These are phyloP conservation scores for Drosophila bifasciata DNA, from an alignment of 1,140 invertebrate genomes.

Conservation along the genomic window DNA sequence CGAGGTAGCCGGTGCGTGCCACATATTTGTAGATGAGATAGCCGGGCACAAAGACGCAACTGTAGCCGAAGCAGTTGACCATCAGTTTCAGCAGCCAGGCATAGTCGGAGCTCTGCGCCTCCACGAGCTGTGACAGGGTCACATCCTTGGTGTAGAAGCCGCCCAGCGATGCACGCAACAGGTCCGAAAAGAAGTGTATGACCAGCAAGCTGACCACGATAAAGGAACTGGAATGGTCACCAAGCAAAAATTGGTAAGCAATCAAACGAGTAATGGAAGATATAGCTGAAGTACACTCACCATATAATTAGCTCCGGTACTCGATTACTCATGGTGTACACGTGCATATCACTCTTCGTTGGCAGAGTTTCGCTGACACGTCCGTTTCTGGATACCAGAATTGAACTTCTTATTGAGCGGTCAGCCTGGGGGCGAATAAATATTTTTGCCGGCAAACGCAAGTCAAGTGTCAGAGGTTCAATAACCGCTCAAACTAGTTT, in stretches of 20 bases:
- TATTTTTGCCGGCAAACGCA: constrained; percentile 44
- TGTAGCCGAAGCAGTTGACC: constrained; percentile 95
- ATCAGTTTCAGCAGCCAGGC: constrained; percentile 91
- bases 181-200: constrained; percentile 79
- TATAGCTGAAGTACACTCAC: constrained; percentile 24
- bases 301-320: constrained; percentile 76
- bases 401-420: constrained; percentile 31
- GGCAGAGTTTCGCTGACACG: constrained; percentile 6
- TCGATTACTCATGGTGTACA: constrained; percentile 63
- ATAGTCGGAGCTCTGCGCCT: constrained; percentile 84
- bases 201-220: constrained; percentile 71
- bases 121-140: constrained; percentile 79
- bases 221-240: constrained; percentile 52
- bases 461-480: constrained; percentile 78
- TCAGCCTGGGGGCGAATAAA: constrained; percentile 31
- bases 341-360: constrained; percentile 45
- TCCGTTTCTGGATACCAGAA: constrained; percentile 10
- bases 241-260: background rate
- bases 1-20: constrained; percentile 91
- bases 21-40: constrained; percentile 94
- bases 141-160: constrained; percentile 62
- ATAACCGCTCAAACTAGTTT: constrained; percentile 69
- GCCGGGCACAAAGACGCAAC: constrained; percentile 93
- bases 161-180: constrained; percentile 63
- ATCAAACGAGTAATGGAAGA: too few species aligned